A percentile compares a stretch with the other conserved stretches of the same genome.
phyloP scores from a whole-genome alignment of 2,888 invertebrate genomes.

The Holacanthella duospinosa region DNA sequence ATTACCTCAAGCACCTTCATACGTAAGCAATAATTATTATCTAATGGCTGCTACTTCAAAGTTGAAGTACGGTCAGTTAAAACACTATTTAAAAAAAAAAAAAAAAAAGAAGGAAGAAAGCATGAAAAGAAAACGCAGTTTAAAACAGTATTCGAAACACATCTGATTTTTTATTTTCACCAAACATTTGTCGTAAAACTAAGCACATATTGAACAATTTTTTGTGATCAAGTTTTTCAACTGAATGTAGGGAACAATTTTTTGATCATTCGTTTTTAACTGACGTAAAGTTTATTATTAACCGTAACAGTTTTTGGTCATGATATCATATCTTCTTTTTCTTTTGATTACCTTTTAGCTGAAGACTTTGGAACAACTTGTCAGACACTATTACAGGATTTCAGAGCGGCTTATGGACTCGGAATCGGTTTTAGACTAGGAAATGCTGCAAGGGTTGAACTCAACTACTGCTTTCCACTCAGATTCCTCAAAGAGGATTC shows the following conservation, averaged over 20 bases:
- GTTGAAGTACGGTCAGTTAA: too few species aligned
- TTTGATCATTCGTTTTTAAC: not conserved
- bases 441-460: conserved; percentile 77
- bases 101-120: too few species aligned
- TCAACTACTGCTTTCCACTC: conserved; percentile 84
- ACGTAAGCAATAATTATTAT: not conserved
- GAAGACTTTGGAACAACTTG: conserved; percentile 39
- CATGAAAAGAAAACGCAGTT: too few species aligned
- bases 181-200: too few species aligned
- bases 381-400: conserved; percentile 38
- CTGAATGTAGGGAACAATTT: too few species aligned
- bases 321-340: not conserved
- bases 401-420: conserved; percentile 63
- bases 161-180: too few species aligned
- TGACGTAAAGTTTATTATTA: not conserved
- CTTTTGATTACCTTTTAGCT: conserved; percentile 21
- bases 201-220: too few species aligned
- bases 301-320: not conserved
- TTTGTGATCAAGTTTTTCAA: conserved; percentile 32
- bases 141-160: too few species aligned
- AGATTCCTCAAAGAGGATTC: conserved; percentile 55
- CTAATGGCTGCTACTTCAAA: too few species aligned
- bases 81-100: too few species aligned
- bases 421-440: conserved; percentile 76
- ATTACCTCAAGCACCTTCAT: conserved; percentile 46